These are phyloP conservation scores for Argyrosomus japonicus DNA, from an alignment of 2,113 vertebrate genomes.

Conservation along the genomic window DNA sequence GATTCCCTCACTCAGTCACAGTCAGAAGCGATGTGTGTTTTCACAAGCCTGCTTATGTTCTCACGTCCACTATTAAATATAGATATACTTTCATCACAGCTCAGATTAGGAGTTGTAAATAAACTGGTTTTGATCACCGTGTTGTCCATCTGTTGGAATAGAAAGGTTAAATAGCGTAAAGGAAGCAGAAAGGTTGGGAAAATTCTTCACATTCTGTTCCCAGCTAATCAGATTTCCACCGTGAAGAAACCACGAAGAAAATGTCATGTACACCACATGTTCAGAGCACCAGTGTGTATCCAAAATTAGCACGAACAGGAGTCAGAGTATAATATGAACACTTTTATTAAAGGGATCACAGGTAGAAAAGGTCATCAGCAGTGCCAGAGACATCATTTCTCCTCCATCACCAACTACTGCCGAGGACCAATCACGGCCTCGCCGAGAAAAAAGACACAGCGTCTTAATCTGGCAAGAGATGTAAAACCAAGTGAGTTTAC, in stretches of 20 bases:
- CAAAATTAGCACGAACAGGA: constrained; percentile 31
- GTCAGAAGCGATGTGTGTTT: background rate
- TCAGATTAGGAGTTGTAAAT: background rate
- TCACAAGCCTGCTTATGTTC: background rate
- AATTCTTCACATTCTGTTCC: constrained; percentile 31
- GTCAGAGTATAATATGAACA: constrained; percentile 65
- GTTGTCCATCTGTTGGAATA: background rate
- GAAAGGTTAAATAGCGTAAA: background rate
- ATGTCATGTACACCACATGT: background rate
- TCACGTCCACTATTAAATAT: background rate
- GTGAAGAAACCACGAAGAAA: background rate
- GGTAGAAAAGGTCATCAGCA: constrained; percentile 73
- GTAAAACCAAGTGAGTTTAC: constrained; percentile 47
- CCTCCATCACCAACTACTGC: constrained; percentile 34
- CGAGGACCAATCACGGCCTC: constrained; percentile 55
- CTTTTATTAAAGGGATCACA: constrained; percentile 82
- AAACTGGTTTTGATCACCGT: background rate
- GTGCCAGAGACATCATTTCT: constrained; percentile 35
- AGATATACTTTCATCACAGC: background rate
- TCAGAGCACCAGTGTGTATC: background rate
- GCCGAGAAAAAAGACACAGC: constrained; percentile 48
- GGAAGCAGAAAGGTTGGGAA: background rate
- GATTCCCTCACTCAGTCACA: constrained; percentile 6
- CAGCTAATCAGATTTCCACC: background rate
- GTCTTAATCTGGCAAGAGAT: constrained; percentile 64